Percentiles rank a stretch among this genome's conserved stretches.
These are phyloP conservation scores for Hylaeus anthracinus DNA, from an alignment of 1,140 invertebrate genomes.

Conservation along the genomic window DNA sequence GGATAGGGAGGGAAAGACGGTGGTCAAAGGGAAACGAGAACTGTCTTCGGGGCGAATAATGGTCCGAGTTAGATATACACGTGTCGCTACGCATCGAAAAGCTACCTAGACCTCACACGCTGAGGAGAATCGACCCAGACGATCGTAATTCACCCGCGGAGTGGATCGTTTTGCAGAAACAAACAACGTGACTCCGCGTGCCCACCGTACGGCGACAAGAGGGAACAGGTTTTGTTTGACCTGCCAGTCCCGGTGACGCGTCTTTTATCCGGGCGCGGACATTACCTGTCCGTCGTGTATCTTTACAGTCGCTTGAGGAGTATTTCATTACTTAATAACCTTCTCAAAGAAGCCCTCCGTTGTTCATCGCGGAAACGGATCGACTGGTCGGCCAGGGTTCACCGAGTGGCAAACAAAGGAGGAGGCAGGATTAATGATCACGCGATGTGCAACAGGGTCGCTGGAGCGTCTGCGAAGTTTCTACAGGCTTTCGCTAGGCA, in stretches of 20 bases:
- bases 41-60: slow-evolving; percentile 55
- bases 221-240: slow-evolving; percentile 60
- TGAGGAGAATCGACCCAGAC: slow-evolving; percentile 55
- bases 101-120: slow-evolving; percentile 57
- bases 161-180: slow-evolving; percentile 67
- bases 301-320: slow-evolving; percentile 40
- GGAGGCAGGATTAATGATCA: not conserved
- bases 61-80: slow-evolving; percentile 14
- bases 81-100: slow-evolving; percentile 19
- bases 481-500: not conserved
- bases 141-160: slow-evolving; percentile 68
- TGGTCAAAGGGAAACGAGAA: slow-evolving; percentile 30
- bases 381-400: not conserved
- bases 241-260: slow-evolving; percentile 55
- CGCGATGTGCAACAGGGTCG: not conserved
- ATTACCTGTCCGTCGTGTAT: slow-evolving; percentile 60
- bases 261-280: slow-evolving; percentile 51
- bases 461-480: not conserved
- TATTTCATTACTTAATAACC: slow-evolving; percentile 63
- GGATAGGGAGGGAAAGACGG: slow-evolving; percentile 25
- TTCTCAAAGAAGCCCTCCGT: slow-evolving; percentile 33
- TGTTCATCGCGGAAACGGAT: slow-evolving; percentile 6
- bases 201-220: slow-evolving; percentile 42
- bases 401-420: not conserved
- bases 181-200: slow-evolving; percentile 58